Evolutionary conservation across 2,797 vertebrate genomes (phyloP), one percentile per base, ranked within the genome.

Genomic region (Lerista edwardsae): DNA sequence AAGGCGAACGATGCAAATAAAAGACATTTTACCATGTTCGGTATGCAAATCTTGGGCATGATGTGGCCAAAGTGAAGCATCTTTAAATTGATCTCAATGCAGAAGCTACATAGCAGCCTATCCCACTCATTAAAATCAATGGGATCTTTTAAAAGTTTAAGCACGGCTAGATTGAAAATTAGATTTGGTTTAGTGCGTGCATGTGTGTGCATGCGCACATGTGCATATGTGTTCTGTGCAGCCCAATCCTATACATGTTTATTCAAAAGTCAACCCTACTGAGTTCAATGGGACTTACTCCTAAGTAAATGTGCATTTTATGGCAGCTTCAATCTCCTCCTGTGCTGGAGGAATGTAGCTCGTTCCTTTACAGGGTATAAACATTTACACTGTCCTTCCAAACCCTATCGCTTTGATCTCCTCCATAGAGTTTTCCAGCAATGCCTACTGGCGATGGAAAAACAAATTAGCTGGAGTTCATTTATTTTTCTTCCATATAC

Each of bases 381-480:
- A 94, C 82, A 90, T 82, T 88, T 88, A 44, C 36, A 84, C 82
- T 93, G 91, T 96, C 93, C 93, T 92, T 94, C 94, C 89, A 93
- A 93, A 93, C 87, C 94, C 89, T 93, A 89, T 96, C 87, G 0
- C 92, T 97, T 94, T 93, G 94, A 96, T 96, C 95, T 95, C 92
- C 86, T 92, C 89, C 85, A 12, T 57, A 93, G 74, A 88, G 86
- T 95, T 93, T 95, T 93, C 93, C 95, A 94, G 92, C 91, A 89
- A 84, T 95, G 94, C 96, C 96, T 94, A 94, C 94, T 92, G 94
- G 96, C 95, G 90, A 95, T 96, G 96, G 97, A 97, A 97, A 97
- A 97, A 96, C 90, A 93, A 96, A 96, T 96, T 95, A 96, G 95
- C 95, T 95, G 88, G 93, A 93, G 95, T 95, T 95, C 96, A 96